Conservation (phyloP, 2,888 invertebrate genomes). For the Caenorhabditis imperialis region DNA sequence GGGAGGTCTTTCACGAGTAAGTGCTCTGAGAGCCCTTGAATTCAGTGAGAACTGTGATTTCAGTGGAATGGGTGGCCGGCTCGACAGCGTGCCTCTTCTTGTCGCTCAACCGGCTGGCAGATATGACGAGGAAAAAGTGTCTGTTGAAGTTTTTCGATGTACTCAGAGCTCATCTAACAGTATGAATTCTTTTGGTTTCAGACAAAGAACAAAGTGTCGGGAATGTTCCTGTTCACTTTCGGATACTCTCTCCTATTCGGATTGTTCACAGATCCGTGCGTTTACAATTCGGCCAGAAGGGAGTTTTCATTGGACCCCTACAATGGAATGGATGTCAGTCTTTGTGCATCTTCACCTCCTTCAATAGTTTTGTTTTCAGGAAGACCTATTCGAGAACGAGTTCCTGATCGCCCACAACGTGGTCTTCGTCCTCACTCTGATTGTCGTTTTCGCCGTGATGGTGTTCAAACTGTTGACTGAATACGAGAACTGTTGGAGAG, state of each 20-base stretch:
- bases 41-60: not conserved
- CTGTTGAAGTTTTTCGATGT: constrained; percentile 29
- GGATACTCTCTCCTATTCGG: constrained; percentile 7
- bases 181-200: not conserved
- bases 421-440: not conserved
- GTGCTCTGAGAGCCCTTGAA: too few species aligned
- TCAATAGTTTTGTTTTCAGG: not conserved
- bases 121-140: constrained; percentile 19
- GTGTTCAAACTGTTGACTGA: constrained; percentile 12
- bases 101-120: constrained; percentile 16
- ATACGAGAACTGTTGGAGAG: constrained; percentile 22
- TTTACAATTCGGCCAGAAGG: constrained; percentile 17
- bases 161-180: too few species aligned
- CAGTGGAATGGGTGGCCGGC: constrained; percentile 31
- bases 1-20: constrained; percentile 14
- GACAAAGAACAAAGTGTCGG: not conserved
- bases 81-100: not conserved
- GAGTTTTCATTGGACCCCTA: constrained; percentile 11
- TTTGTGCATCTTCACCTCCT: not conserved
- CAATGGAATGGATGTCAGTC: constrained; percentile 22
- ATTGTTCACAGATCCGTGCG: constrained; percentile 15
- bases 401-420: constrained; percentile 6
- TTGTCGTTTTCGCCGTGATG: not conserved
- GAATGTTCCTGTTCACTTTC: not conserved
- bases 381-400: constrained; percentile 4